phyloP scores from a whole-genome alignment of 2,888 invertebrate genomes.

The Tuberolachnus salignus region DNA sequence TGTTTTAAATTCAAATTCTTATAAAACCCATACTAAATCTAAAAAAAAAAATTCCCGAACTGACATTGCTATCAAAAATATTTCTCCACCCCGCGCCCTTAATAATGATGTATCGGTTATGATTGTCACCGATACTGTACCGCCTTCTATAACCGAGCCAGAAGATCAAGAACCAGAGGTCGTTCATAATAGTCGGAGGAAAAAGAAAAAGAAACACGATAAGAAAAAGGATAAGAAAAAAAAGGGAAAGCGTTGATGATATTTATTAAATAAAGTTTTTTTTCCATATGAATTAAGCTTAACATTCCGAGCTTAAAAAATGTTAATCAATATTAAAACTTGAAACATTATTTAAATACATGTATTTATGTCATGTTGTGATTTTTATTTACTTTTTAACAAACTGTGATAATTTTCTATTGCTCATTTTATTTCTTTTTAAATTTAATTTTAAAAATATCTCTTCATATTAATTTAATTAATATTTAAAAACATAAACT shows the following conservation, averaged over 20 bases:
- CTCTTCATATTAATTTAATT: constrained; percentile 16
- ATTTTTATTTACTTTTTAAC: constrained; percentile 54
- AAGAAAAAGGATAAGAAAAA: constrained; percentile 54
- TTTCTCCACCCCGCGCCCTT: not conserved
- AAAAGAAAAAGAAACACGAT: constrained; percentile 52
- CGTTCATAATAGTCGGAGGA: constrained; percentile 38
- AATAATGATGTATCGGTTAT: not conserved
- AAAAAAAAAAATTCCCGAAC: not conserved
- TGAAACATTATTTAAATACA: constrained; percentile 1
- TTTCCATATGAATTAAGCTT: constrained; percentile 25
- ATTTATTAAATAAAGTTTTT: constrained; percentile 18
- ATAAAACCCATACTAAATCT: too few species aligned
- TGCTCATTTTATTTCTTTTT: constrained; percentile 46
- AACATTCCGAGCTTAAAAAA: constrained; percentile 50
- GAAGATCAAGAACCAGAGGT: constrained; percentile 35
- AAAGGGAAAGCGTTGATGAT: constrained; percentile 52
- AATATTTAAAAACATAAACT: not conserved
- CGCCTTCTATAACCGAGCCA: constrained; percentile 10
- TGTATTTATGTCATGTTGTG: constrained; percentile 30
- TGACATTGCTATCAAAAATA: constrained; percentile 2
- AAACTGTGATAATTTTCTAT: constrained; percentile 55
- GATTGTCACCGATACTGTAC: constrained; percentile 4
- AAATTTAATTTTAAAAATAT: constrained; percentile 8
- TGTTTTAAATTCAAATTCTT: not conserved
- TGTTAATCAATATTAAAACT: constrained; percentile 12